Evolutionary conservation across 2,797 vertebrate genomes (phyloP).

Genomic region (Erpetoichthys calabaricus): DNA sequence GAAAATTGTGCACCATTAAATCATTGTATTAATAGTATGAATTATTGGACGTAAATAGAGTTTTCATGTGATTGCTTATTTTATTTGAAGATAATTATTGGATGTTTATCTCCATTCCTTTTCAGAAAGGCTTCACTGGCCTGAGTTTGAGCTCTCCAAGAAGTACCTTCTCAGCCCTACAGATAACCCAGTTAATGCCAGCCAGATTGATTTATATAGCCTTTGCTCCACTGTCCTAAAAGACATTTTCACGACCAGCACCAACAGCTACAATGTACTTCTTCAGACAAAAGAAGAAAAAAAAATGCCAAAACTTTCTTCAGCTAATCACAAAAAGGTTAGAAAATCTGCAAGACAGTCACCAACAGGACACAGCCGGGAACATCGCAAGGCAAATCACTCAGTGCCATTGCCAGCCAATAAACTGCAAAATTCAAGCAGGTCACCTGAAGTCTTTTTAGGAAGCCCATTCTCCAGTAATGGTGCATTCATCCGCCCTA

Average conservation of each 20-base stretch:
- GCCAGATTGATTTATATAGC: conserved; percentile 45
- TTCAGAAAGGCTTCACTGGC: conserved; percentile 79
- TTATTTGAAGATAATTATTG: too few species aligned
- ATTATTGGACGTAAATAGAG: too few species aligned
- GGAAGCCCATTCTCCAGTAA: conserved; percentile 22
- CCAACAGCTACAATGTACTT: conserved; percentile 68
- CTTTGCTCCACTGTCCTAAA: conserved; percentile 54
- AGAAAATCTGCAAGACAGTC: conserved; percentile 29
- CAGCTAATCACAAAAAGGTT: conserved; percentile 30
- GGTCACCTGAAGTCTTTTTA: conserved; percentile 29
- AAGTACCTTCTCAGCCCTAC: conserved; percentile 58
- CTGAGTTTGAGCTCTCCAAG: conserved; percentile 67
- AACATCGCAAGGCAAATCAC: conserved; percentile 17
- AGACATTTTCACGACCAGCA: conserved; percentile 63
- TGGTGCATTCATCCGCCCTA: conserved; percentile 27
- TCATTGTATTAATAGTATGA: too few species aligned
- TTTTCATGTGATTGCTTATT: too few species aligned
- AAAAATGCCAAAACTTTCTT: conserved; percentile 41
- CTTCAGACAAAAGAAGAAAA: conserved; percentile 62
- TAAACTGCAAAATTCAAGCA: conserved; percentile 28
- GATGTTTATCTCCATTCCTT: conserved; percentile 11
- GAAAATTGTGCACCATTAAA: too few species aligned
- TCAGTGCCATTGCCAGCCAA: conserved; percentile 16
- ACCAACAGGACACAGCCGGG: conserved; percentile 15
- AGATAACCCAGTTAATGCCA: conserved; percentile 37